Conservation (phyloP, 2,113 vertebrate genomes). For the Gymnobelideus leadbeateri region DNA sequence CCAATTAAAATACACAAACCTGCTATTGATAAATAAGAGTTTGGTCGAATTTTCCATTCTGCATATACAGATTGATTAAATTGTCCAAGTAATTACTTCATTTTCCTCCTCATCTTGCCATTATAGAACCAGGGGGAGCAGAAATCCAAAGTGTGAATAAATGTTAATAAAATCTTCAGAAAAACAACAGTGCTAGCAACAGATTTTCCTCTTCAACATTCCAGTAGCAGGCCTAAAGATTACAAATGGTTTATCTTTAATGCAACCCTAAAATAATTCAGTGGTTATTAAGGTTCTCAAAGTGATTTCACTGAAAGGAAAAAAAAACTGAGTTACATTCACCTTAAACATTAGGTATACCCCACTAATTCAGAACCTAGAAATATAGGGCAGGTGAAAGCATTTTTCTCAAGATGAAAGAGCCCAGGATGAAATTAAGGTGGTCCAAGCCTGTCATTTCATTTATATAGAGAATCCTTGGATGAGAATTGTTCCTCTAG, state of each 20-base stretch:
- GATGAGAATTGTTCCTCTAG: background rate
- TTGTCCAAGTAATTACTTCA: background rate
- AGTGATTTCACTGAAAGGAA: background rate
- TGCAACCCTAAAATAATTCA: background rate
- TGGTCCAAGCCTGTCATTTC: background rate
- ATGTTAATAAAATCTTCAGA: background rate
- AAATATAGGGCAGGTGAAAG: background rate
- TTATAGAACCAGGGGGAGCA: background rate
- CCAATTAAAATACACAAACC: background rate
- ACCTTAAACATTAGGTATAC: background rate
- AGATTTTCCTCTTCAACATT: background rate
- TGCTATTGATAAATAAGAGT: background rate
- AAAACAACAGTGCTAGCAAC: background rate
- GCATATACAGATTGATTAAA: background rate
- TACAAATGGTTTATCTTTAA: background rate
- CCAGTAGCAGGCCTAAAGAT: background rate
- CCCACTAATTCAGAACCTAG: background rate
- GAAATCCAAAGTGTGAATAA: background rate
- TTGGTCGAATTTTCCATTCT: conserved; percentile 6
- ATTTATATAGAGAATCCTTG: background rate
- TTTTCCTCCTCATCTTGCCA: background rate
- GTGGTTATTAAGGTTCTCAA: background rate
- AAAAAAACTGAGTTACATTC: background rate
- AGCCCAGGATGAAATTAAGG: background rate
- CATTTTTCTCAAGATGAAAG: background rate